A percentile compares a stretch with the other conserved stretches of the same genome.
Evolutionary conservation across 2,113 vertebrate genomes (phyloP).

Genomic region (Dromaius novaehollandiae): DNA sequence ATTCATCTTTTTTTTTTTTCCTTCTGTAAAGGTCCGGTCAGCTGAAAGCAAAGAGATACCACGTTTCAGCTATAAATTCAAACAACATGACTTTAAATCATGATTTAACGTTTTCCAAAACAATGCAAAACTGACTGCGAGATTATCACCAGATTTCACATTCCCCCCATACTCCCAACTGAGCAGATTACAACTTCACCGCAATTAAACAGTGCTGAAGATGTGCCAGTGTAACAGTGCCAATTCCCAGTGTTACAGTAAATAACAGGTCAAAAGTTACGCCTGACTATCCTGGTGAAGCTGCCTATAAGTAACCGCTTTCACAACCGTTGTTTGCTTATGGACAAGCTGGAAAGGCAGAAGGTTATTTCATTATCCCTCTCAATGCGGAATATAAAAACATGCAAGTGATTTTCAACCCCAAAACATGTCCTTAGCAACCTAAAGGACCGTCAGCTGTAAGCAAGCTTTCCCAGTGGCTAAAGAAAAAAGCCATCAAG

Average conservation of each 20-base stretch:
- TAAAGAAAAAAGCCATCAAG: neutral
- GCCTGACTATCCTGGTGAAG: fast-evolving
- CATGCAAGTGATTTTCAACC: neutral
- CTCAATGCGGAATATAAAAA: neutral
- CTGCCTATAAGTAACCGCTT: neutral
- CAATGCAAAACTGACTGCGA: fast-evolving
- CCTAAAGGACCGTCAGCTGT: neutral
- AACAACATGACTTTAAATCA: neutral
- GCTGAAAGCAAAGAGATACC: neutral
- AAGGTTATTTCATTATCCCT: neutral
- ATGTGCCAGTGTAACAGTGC: fast-evolving
- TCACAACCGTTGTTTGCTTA: neutral
- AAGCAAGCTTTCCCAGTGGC: neutral
- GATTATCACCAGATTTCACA: fast-evolving
- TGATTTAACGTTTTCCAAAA: neutral
- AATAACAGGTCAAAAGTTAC: fast-evolving
- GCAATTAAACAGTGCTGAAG: neutral
- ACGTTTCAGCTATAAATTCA: fast-evolving
- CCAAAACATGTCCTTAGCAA: neutral
- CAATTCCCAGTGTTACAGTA: fast-evolving
- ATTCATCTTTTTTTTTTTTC: neutral
- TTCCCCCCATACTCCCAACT: neutral
- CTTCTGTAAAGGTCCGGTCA: neutral
- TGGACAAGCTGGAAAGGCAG: neutral
- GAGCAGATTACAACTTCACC: neutral